phyloP scores from a whole-genome alignment of 2,888 invertebrate genomes.

The Ypsolopha sequella region DNA sequence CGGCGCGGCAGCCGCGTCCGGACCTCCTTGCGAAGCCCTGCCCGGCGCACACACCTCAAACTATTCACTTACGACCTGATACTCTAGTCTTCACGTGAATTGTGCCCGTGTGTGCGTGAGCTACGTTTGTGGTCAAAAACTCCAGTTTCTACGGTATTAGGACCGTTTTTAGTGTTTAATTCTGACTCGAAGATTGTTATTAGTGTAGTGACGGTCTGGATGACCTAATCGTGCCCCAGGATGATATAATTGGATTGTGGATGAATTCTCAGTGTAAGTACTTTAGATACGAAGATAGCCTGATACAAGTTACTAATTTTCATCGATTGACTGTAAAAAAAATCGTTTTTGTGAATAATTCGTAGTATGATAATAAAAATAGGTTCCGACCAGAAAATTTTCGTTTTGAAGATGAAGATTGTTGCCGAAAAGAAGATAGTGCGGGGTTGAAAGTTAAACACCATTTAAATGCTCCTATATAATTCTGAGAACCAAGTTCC shows the following conservation, averaged over 20 bases:
- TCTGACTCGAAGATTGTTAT: not conserved
- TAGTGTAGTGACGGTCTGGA: not conserved
- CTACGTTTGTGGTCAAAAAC: not conserved
- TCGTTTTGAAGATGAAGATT: slow-evolving; percentile 11
- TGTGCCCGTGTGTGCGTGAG: not conserved
- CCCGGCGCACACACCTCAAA: slow-evolving; percentile 46
- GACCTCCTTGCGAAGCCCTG: slow-evolving; percentile 57
- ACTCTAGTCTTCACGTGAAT: slow-evolving; percentile 11
- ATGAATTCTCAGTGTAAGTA: slow-evolving; percentile 3
- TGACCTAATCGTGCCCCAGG: not conserved
- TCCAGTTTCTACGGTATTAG: not conserved
- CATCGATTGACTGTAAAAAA: not conserved
- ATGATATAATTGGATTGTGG: slow-evolving; percentile 2
- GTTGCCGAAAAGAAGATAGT: slow-evolving; percentile 12
- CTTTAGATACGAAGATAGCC: not conserved
- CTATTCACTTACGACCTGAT: slow-evolving; percentile 54
- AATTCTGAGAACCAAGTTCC: slow-evolving; percentile 28
- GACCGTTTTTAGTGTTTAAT: not conserved
- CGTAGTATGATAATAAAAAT: slow-evolving; percentile 12
- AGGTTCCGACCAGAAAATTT: slow-evolving; percentile 10
- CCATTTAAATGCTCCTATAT: slow-evolving; percentile 17
- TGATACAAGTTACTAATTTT: slow-evolving; percentile 2
- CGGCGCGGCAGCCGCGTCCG: slow-evolving; percentile 52
- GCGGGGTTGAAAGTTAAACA: not conserved
- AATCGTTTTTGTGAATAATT: slow-evolving; percentile 1